A percentile compares a stretch with the other conserved stretches of the same genome.
These are phyloP conservation scores for Drosophila paucipuncta DNA, from an alignment of 2,888 invertebrate genomes.

Conservation along the genomic window DNA sequence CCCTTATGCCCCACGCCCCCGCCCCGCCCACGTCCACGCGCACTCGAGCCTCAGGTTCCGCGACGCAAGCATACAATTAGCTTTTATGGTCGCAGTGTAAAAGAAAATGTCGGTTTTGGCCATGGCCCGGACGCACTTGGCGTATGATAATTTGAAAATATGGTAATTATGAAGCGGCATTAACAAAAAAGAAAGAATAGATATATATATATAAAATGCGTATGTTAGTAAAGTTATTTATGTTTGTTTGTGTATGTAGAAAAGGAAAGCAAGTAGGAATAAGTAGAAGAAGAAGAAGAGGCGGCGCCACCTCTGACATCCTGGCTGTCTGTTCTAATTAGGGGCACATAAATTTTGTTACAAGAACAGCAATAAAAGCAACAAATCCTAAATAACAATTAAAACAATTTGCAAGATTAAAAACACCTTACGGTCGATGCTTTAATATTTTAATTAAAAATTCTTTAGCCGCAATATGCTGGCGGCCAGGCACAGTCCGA, in stretches of 20 bases:
- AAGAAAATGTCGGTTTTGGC: slow-evolving; percentile 43
- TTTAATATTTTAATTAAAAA: slow-evolving; percentile 82
- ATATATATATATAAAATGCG: neutral
- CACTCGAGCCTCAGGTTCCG: slow-evolving; percentile 1
- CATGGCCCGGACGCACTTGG: slow-evolving; percentile 59
- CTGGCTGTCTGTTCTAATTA: slow-evolving; percentile 75
- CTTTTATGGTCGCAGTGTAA: slow-evolving; percentile 69
- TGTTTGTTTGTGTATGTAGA: slow-evolving; percentile 13
- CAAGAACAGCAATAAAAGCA: slow-evolving; percentile 50
- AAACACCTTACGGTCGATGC: slow-evolving; percentile 76
- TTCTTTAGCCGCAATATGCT: slow-evolving; percentile 68
- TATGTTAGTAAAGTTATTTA: slow-evolving; percentile 22
- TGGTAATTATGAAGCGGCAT: slow-evolving; percentile 76
- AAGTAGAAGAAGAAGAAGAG: slow-evolving; percentile 7
- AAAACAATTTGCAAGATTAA: slow-evolving; percentile 81
- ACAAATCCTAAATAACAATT: slow-evolving; percentile 80
- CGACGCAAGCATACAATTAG: slow-evolving; percentile 80
- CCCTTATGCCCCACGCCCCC: neutral
- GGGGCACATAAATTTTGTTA: slow-evolving; percentile 70
- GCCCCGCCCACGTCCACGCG: neutral
- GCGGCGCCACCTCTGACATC: slow-evolving; percentile 44
- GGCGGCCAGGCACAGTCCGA: slow-evolving; percentile 18
- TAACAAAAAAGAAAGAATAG: slow-evolving; percentile 19
- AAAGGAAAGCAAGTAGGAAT: neutral
- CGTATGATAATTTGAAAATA: slow-evolving; percentile 79